These are phyloP conservation scores for Malacoraja senta DNA, from an alignment of 2,797 vertebrate species.

Conservation along the genomic window DNA sequence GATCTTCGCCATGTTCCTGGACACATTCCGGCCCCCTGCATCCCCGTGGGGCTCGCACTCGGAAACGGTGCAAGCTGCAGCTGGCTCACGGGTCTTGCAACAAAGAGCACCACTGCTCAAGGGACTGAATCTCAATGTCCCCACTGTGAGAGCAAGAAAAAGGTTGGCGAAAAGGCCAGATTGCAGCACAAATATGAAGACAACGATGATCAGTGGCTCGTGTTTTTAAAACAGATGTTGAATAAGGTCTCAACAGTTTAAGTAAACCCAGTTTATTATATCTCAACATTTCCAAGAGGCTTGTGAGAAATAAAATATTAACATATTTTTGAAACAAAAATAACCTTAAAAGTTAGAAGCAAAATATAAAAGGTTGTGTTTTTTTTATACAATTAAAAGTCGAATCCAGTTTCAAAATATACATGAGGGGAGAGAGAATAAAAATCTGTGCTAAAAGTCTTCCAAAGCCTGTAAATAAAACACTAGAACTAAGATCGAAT, in stretches of 20 bases:
- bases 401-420: background rate
- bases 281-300: background rate
- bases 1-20: no score
- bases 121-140: background rate
- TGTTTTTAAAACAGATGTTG: background rate
- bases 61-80: no score
- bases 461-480: background rate
- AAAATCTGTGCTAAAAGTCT: background rate
- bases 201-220: background rate
- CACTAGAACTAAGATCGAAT: background rate
- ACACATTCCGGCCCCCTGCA: no score
- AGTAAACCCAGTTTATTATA: background rate
- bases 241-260: background rate
- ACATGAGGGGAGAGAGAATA: background rate
- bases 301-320: background rate
- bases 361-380: background rate
- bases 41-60: no score
- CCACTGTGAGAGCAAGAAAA: background rate
- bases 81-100: no score
- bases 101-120: background rate
- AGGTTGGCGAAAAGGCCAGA: background rate
- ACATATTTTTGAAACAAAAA: background rate
- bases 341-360: background rate
- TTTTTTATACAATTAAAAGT: background rate
- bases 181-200: background rate